phyloP scores from a whole-genome alignment of 1,140 invertebrate genomes.

The Lepidurus packardi region DNA sequence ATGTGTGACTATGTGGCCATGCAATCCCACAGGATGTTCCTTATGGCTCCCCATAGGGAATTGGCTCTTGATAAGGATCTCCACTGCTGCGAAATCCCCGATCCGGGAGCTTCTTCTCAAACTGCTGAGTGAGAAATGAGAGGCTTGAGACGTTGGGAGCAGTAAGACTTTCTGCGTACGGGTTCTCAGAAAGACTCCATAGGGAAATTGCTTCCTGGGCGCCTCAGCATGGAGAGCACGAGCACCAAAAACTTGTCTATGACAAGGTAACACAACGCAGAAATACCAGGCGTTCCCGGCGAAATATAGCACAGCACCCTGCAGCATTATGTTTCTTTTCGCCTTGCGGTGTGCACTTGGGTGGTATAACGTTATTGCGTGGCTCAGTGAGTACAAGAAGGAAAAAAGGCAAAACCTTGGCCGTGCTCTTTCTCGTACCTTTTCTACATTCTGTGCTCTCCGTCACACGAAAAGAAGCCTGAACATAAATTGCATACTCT shows the following conservation, averaged over 20 bases:
- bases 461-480: no score
- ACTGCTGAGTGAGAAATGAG: neutral
- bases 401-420: no score
- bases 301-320: no score
- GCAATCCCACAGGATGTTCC: neutral
- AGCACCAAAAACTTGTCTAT: neutral
- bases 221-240: neutral
- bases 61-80: conserved; percentile 16
- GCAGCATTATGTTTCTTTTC: no score
- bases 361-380: no score
- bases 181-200: neutral
- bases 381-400: no score
- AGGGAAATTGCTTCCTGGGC: conserved; percentile 13
- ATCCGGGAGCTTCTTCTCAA: conserved; percentile 8
- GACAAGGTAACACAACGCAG: neutral
- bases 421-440: no score
- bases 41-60: neutral
- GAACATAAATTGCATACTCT: no score
- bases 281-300: neutral
- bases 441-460: no score
- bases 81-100: neutral
- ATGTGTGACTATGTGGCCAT: neutral
- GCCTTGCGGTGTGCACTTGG: no score
- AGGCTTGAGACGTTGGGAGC: neutral
- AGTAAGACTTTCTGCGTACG: neutral